Evolutionary conservation across 2,888 invertebrate genomes (phyloP).

Genomic region (Rhyacophila evoluta): DNA sequence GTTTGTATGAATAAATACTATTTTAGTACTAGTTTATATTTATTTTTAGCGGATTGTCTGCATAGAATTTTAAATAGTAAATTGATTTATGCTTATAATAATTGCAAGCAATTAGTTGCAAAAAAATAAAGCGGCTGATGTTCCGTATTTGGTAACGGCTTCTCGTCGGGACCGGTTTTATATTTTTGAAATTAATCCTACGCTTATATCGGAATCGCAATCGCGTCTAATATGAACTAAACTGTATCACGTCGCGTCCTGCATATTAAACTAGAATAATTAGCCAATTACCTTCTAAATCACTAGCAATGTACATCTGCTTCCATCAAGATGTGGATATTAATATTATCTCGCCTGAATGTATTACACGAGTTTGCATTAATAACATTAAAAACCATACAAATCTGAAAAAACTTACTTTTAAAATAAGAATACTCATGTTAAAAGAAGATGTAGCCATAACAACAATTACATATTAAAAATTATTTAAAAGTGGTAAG

Average conservation of each 20-base stretch:
- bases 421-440: no score
- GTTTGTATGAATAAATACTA: no score
- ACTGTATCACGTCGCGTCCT: not conserved
- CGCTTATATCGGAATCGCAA: not conserved
- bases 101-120: not conserved
- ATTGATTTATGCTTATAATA: no score
- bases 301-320: not conserved
- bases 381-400: no score
- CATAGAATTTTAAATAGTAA: no score
- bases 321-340: not conserved
- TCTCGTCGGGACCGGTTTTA: not conserved
- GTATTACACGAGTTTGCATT: no score
- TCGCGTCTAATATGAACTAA: not conserved
- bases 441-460: no score
- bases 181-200: not conserved
- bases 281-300: not conserved
- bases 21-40: no score
- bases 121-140: not conserved
- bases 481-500: no score
- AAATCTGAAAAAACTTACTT: no score
- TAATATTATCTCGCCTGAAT: not conserved
- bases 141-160: not conserved
- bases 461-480: no score
- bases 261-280: not conserved
- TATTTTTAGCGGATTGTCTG: no score